phyloP scores from a whole-genome alignment of 37 sponge, comb jelly and placozoan species.

The Aphrocallistes beatrix region DNA sequence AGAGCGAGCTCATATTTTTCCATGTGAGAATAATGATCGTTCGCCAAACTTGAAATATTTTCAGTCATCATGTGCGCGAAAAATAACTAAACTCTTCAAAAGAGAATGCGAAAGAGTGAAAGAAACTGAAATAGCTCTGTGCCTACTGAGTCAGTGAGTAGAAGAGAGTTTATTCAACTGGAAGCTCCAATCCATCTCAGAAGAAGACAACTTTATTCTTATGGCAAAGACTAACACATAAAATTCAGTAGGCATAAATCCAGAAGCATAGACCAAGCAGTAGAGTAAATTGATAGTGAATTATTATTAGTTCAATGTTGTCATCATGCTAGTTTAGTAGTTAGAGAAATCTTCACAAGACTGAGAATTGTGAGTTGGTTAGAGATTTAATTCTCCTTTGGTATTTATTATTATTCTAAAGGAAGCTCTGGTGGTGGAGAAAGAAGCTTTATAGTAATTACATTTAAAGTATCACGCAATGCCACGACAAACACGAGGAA shows the following conservation, averaged over 20 bases:
- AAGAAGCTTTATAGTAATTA: too few relatives aligned
- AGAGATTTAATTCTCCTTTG: too few relatives aligned
- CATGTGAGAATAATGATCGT: neutral
- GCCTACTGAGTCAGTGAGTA: too few relatives aligned
- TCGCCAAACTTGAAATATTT: neutral
- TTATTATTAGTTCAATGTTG: neutral
- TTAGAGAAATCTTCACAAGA: too few relatives aligned
- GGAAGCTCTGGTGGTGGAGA: too few relatives aligned
- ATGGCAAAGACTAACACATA: constrained; percentile 16
- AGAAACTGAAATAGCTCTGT: too few relatives aligned
- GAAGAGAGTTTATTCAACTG: neutral
- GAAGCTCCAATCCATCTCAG: constrained; percentile 20
- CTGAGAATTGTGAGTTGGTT: neutral
- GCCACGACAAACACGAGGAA: too few relatives aligned
- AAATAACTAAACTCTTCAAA: neutral
- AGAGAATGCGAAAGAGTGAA: neutral
- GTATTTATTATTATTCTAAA: too few relatives aligned
- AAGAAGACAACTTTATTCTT: constrained; percentile 20
- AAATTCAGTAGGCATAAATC: constrained; percentile 17
- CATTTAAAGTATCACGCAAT: too few relatives aligned
- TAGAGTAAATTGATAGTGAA: neutral
- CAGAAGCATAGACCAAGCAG: constrained; percentile 14
- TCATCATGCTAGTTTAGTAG: too few relatives aligned
- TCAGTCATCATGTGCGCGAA: neutral
- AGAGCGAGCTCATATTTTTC: neutral